phyloP scores from a whole-genome alignment of 2,888 invertebrate genomes.

The Tineola bisselliella region DNA sequence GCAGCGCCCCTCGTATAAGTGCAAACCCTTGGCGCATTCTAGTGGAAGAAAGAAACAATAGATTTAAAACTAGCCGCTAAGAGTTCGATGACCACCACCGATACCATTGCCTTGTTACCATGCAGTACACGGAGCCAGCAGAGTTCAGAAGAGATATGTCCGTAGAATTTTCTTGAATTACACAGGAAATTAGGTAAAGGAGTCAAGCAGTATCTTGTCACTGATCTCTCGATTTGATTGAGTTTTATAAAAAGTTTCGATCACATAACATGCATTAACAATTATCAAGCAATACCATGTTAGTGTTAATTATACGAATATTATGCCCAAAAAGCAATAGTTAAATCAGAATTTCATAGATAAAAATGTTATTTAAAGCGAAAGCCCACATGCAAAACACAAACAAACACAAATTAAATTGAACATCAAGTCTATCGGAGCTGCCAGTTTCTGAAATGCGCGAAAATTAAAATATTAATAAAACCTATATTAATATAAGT shows the following conservation, averaged over 20 bases:
- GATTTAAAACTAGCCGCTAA: constrained; percentile 15
- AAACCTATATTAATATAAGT: not conserved
- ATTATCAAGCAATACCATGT: not conserved
- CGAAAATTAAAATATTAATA: not conserved
- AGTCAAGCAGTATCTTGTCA: constrained; percentile 54
- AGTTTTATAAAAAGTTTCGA: constrained; percentile 29
- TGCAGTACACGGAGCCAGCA: constrained; percentile 24
- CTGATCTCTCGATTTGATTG: constrained; percentile 39
- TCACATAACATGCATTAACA: not conserved
- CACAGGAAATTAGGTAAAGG: constrained; percentile 22
- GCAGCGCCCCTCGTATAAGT: constrained; percentile 71
- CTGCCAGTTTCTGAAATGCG: not conserved
- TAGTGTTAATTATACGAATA: not conserved
- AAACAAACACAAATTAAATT: not conserved
- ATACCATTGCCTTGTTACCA: constrained; percentile 2
- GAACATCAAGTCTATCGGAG: not conserved
- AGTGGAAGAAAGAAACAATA: constrained; percentile 61
- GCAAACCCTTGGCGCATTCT: constrained; percentile 73
- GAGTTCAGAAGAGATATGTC: constrained; percentile 30
- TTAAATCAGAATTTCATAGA: not conserved
- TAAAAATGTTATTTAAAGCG: not conserved
- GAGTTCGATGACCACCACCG: constrained; percentile 9
- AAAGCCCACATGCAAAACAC: not conserved
- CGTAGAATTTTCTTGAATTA: not conserved
- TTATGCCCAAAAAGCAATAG: not conserved